Percentiles rank a stretch among this genome's conserved stretches.
phyloP scores from a whole-genome alignment of 2,797 vertebrate genomes.

The Graptemys geographica region DNA sequence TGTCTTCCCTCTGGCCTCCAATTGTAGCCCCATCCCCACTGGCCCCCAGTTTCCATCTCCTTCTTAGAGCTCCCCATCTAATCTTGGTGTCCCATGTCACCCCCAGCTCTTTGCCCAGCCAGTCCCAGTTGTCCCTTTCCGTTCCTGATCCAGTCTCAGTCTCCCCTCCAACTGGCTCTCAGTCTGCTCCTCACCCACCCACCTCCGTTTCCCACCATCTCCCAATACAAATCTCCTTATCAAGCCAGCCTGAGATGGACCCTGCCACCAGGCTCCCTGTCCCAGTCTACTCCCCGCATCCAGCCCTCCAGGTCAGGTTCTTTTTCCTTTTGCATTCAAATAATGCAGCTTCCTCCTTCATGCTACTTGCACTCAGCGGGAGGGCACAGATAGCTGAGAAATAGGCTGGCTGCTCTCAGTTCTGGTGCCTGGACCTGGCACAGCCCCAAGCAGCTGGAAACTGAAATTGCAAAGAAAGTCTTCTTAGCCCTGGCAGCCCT shows the following conservation, averaged over 20 bases:
- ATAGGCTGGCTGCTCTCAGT: fast-evolving
- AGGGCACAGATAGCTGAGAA: not conserved
- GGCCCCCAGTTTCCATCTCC: not conserved
- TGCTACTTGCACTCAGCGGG: fast-evolving
- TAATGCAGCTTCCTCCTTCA: not conserved
- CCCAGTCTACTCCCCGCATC: not conserved
- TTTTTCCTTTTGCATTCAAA: not conserved
- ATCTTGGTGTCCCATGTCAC: not conserved
- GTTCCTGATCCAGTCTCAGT: no score
- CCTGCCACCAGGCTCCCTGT: not conserved
- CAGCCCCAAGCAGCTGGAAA: not conserved
- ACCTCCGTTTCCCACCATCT: not conserved
- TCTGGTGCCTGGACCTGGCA: not conserved
- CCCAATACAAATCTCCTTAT: not conserved
- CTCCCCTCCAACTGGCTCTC: no score
- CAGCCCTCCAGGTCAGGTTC: not conserved
- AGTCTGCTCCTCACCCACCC: not conserved
- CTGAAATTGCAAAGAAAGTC: not conserved
- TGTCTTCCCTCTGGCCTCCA: not conserved
- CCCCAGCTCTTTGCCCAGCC: no score
- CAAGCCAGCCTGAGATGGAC: not conserved
- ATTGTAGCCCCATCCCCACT: not conserved
- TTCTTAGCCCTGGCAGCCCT: not conserved
- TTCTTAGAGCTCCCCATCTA: not conserved
- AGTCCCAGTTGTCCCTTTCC: no score